A percentile compares a stretch with the other conserved stretches of the same genome.
Conservation (phyloP, 2,797 vertebrate species). For the Diplodus puntazzo region DNA sequence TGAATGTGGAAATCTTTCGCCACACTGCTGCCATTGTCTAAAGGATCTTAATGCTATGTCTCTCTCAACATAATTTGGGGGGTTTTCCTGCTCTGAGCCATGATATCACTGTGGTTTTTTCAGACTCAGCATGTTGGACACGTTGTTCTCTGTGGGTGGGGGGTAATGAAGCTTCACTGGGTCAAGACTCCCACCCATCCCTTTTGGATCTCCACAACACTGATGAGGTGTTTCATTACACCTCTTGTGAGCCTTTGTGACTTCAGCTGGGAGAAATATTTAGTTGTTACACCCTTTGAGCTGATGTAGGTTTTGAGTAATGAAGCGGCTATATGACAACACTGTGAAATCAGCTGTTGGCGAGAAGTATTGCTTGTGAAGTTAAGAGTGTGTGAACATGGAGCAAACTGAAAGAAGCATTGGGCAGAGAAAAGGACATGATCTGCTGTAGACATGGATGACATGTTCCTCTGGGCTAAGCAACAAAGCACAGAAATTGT, state of each 20-base stretch:
- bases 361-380: slow-evolving; percentile 12
- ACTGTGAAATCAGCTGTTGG: slow-evolving; percentile 5
- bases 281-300: slow-evolving; percentile 42
- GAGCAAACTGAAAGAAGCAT: not conserved
- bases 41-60: slow-evolving; percentile 45
- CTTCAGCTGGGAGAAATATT: slow-evolving; percentile 42
- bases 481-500: not conserved
- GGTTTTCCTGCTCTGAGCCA: slow-evolving; percentile 56
- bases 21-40: slow-evolving; percentile 61
- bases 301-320: slow-evolving; percentile 34
- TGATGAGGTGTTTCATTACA: slow-evolving; percentile 68
- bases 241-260: slow-evolving; percentile 42
- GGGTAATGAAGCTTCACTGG: slow-evolving; percentile 44
- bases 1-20: slow-evolving; percentile 56
- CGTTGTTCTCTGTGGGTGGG: slow-evolving; percentile 48
- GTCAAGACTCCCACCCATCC: slow-evolving; percentile 47
- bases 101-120: slow-evolving; percentile 62
- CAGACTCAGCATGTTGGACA: slow-evolving; percentile 53
- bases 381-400: not conserved
- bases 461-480: not conserved
- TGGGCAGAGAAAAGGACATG: slow-evolving; percentile 19
- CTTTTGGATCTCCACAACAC: slow-evolving; percentile 38
- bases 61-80: slow-evolving; percentile 45
- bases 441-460: slow-evolving; percentile 13
- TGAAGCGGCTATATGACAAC: slow-evolving; percentile 16